Evolutionary conservation across 2,797 vertebrate species (phyloP), one percentile per base, ranked within the genome.

Genomic region (Dipus sagitta): DNA sequence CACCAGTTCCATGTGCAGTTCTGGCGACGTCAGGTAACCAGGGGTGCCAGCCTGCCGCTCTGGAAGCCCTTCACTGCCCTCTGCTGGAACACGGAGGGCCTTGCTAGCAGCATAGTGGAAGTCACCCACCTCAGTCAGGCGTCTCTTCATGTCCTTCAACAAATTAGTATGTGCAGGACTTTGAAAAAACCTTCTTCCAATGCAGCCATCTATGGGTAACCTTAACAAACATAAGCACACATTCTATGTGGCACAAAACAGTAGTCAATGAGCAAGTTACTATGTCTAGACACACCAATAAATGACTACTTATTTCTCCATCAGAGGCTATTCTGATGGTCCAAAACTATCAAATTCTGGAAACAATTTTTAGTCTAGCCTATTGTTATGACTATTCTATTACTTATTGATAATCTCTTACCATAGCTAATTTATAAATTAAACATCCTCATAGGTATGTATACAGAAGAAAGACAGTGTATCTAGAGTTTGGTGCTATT

Each of bases 41-140:
- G 97, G 84, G 0, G 88, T 92, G 64, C 95, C 82, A 74, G 97
- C 97, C 2, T 96, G 96, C 4, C 97, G 97, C 52, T 96, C 98
- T 30, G 97, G 94, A 0, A 98, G 97, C 7, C 96, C 97, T 76
- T 98, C 98, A 3, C 95, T 97, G 94, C 96, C 95, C n/a, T 98
- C 98, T 84, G 97, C 94, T 67, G 97, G 97, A 30, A 97, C 97
- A 74, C 98, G 98, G 62, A 99, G 97, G 15, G 99, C 99, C 97
- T 99, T 99, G 96, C 99, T 99, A 77, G 99, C 99, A 74, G 98
- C 97, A 0, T 99, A 99, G 97, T 99, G 99, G 97, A 99, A 99
- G 96, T 99, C 99, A 0, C 99, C 99, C 89, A 99, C 98, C 93
- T 99, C 99, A 13, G 98, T 98, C 92, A 99, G 98, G 30, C 99